A percentile compares a stretch with the other conserved stretches of the same genome.
These are phyloP conservation scores for Tubulanus polymorphus DNA, from an alignment of 2,888 invertebrate species.

Conservation along the genomic window DNA sequence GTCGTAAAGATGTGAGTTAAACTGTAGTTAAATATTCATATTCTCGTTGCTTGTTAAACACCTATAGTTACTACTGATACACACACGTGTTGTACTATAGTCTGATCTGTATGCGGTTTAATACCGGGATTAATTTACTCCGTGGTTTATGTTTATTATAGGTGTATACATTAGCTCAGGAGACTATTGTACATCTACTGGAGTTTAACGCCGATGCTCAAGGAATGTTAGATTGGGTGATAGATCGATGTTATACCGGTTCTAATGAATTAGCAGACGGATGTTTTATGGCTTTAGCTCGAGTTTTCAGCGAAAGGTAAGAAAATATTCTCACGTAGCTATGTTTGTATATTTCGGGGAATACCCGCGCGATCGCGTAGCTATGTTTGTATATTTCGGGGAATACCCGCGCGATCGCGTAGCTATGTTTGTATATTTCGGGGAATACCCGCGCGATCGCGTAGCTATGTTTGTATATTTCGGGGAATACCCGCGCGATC, in stretches of 20 bases:
- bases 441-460: slow-evolving; percentile 66
- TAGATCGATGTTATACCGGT: slow-evolving; percentile 95
- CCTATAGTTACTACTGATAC: too few relatives aligned
- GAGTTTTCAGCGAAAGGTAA: slow-evolving; percentile 93
- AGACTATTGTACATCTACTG: slow-evolving; percentile 86
- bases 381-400: slow-evolving; percentile 70
- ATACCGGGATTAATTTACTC: too few relatives aligned
- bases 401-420: slow-evolving; percentile 72
- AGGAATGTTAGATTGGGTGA: slow-evolving; percentile 87
- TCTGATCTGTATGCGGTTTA: too few relatives aligned
- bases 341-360: slow-evolving; percentile 45
- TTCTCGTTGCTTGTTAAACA: too few relatives aligned
- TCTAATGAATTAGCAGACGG: slow-evolving; percentile 87
- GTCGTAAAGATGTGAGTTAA: too few relatives aligned
- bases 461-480: slow-evolving; percentile 83
- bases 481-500: slow-evolving; percentile 63
- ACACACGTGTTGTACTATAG: too few relatives aligned
- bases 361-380: slow-evolving; percentile 75
- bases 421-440: slow-evolving; percentile 74
- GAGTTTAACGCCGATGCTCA: slow-evolving; percentile 68
- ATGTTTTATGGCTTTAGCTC: slow-evolving; percentile 91
- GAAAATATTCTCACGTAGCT: slow-evolving; percentile 19
- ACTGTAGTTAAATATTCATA: too few relatives aligned
- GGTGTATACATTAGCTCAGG: slow-evolving; percentile 86
- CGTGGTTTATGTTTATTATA: slow-evolving; percentile 51